Base-by-base conservation (phyloP, 2,888 invertebrate species). In the Melieria picta region DNA sequence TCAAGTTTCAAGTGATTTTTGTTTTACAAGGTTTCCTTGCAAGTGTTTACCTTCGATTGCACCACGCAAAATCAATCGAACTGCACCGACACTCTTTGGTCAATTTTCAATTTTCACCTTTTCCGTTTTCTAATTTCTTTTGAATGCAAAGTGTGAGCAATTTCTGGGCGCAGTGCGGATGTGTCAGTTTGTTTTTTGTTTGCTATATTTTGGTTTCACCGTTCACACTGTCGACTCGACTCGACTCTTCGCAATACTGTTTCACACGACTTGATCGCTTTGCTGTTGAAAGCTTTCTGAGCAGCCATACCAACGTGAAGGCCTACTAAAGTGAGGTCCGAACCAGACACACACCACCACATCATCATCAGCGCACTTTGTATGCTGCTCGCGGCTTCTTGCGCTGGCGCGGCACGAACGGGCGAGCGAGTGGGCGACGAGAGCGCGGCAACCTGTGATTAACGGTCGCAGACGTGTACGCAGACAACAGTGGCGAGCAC, bases 231-330 rank as follows among this genome's bases (percentile, higher is more conserved):
- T 30, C 30, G 30, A 30, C 30, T 30, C 30, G 30, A 30, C 30
- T 30, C 30, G 30, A 30, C 30, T 30, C 30, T 30, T 30, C 3
- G 30, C 30, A 30, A 30, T 30, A 30, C 30, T 30, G 30, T 30
- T 30, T 30, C 30, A 30, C 5, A 58, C 80, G 77, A 81, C 81
- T 77, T 81, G 81, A 83, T 83, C 82, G 78, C 76, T 79, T 77
- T 76, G 77, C 73, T 75, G 76, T 68, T 77, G 78, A 81, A 76
- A 77, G 79, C 75, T 77, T 78, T 83, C 82, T 83, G 79, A 82
- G 75, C 75, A 60, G 65, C 66, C 75, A 72, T 57, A 64, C 65
- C 58, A 67, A 66, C 62, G 74, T 73, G 75, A 66, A 73, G 72
- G 74, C 72, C 73, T 75, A 74, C 71, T 71, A 73, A 71, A 72